Conservation (phyloP, 2,113 vertebrate species). For the Phaethon lepturus region DNA sequence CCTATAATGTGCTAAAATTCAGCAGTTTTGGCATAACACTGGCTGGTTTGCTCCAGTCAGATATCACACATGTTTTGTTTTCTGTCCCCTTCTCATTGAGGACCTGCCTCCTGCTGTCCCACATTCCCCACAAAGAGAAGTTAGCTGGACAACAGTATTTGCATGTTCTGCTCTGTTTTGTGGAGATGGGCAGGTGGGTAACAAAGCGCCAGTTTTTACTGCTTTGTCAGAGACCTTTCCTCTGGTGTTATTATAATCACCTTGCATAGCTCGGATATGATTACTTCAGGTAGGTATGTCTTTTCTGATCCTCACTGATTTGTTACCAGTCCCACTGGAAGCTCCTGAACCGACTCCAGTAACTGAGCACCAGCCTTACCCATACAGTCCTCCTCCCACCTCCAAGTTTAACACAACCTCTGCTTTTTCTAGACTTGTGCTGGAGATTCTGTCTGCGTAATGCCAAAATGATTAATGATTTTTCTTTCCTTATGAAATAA, state of each 20-base stretch:
- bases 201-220: neutral
- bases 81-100: neutral
- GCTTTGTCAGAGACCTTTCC: neutral
- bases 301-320: neutral
- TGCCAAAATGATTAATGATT: neutral
- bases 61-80: neutral
- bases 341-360: neutral
- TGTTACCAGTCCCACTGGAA: neutral
- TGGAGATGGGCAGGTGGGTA: neutral
- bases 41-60: neutral
- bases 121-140: neutral
- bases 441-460: neutral
- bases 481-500: neutral
- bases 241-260: neutral
- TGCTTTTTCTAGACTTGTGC: neutral
- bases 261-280: neutral
- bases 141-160: neutral
- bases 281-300: neutral
- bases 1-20: neutral
- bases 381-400: neutral
- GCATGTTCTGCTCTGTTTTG: neutral
- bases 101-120: neutral
- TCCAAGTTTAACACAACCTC: neutral
- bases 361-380: neutral
- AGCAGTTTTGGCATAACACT: neutral